Conservation (phyloP, 2,113 vertebrate genomes). For the Hirundichthys speculiger region DNA sequence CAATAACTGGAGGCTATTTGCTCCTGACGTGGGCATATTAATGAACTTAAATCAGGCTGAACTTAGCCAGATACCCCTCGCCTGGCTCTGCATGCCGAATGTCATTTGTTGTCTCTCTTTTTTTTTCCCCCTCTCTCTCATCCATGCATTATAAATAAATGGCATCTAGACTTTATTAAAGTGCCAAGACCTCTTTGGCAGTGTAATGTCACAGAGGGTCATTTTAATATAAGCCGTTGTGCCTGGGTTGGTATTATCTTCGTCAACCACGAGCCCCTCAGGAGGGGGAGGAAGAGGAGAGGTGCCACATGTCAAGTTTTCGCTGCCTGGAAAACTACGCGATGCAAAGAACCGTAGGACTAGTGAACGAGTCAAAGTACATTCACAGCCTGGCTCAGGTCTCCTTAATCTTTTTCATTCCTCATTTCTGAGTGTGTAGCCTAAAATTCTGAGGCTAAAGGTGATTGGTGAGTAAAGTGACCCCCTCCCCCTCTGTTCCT, state of each 20-base stretch:
- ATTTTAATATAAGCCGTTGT: constrained; percentile 81
- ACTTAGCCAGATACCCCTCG: constrained; percentile 51
- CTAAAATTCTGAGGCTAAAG: constrained; percentile 17
- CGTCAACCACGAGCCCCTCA: constrained; percentile 74
- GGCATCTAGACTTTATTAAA: constrained; percentile 73
- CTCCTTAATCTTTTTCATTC: constrained; percentile 46
- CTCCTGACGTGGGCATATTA: constrained; percentile 52
- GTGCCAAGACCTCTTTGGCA: constrained; percentile 66
- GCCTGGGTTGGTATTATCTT: constrained; percentile 76
- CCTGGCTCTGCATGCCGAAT: constrained; percentile 60
- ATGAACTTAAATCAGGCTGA: constrained; percentile 60
- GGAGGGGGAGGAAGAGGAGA: constrained; percentile 64
- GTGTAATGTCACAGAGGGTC: constrained; percentile 79
- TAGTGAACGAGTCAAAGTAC: constrained; percentile 80
- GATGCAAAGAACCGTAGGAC: constrained; percentile 63
- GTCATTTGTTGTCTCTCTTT: constrained; percentile 45
- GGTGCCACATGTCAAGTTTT: constrained; percentile 75
- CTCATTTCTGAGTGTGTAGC: constrained; percentile 28
- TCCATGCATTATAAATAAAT: constrained; percentile 78
- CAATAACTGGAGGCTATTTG: constrained; percentile 31
- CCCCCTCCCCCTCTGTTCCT: not conserved
- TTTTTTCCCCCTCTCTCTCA: constrained; percentile 18
- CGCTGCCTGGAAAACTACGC: constrained; percentile 71
- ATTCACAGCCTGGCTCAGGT: constrained; percentile 69
- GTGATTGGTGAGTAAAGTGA: constrained; percentile 41